A percentile compares a stretch with the other conserved stretches of the same genome.
phyloP scores from a whole-genome alignment of 1,140 invertebrate species.

The Fopius arisanus region DNA sequence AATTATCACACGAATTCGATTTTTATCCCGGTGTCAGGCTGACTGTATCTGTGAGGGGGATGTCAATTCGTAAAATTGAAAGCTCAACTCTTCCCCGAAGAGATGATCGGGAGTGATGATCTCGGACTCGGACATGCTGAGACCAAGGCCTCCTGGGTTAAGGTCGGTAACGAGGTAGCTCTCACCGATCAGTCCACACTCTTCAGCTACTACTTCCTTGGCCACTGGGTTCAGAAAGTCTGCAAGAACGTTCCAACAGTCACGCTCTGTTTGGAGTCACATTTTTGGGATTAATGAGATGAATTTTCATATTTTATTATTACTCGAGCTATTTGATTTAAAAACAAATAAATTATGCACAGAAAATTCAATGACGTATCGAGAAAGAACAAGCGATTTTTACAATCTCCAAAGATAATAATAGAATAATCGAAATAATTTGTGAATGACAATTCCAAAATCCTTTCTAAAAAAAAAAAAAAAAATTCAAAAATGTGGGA shows the following conservation, averaged over 20 bases:
- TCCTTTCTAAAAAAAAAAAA: neutral
- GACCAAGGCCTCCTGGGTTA: slow-evolving; percentile 63
- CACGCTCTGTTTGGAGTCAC: slow-evolving; percentile 29
- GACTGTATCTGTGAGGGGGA: slow-evolving; percentile 61
- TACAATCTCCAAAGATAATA: too few species aligned
- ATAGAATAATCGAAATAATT: too few species aligned
- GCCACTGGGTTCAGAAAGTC: slow-evolving; percentile 70
- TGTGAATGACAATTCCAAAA: neutral
- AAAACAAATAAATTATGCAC: too few species aligned
- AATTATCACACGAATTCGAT: slow-evolving; percentile 33
- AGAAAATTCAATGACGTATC: too few species aligned
- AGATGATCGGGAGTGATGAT: slow-evolving; percentile 63
- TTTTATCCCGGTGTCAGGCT: slow-evolving; percentile 54
- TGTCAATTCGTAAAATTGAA: slow-evolving; percentile 65
- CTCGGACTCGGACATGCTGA: slow-evolving; percentile 65
- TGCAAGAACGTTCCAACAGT: slow-evolving; percentile 47
- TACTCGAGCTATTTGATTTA: neutral
- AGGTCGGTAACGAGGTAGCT: slow-evolving; percentile 67
- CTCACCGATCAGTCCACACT: slow-evolving; percentile 66
- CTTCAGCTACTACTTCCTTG: slow-evolving; percentile 68
- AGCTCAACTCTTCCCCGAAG: slow-evolving; percentile 67
- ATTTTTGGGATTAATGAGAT: neutral
- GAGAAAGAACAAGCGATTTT: too few species aligned
- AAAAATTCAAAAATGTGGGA: too few species aligned
- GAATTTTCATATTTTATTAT: neutral